Percentiles rank a stretch among this genome's conserved stretches.
Evolutionary conservation across 2,113 vertebrate species (phyloP).

Genomic region (Perccottus glenii): DNA sequence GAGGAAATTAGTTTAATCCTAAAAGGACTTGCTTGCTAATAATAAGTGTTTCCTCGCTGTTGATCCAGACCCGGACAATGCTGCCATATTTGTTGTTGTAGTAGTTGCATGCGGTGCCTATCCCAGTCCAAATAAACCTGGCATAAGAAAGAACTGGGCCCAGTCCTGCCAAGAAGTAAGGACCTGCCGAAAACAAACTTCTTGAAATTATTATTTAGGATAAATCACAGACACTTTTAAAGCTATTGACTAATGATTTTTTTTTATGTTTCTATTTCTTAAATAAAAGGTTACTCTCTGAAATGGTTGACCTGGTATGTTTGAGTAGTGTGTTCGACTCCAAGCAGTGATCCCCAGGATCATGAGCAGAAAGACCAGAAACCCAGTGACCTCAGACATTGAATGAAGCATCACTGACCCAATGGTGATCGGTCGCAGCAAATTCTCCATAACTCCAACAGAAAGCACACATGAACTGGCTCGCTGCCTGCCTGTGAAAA

Average conservation of each 20-base stretch:
- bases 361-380: slow-evolving; percentile 78
- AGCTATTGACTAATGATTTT: not conserved
- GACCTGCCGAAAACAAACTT: slow-evolving; percentile 78
- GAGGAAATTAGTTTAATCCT: not conserved
- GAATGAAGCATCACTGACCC: slow-evolving; percentile 47
- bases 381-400: slow-evolving; percentile 52
- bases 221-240: too few species aligned
- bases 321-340: slow-evolving; percentile 74
- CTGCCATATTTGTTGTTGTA: slow-evolving; percentile 93
- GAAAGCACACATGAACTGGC: slow-evolving; percentile 1
- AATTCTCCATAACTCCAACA: slow-evolving; percentile 62
- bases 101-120: slow-evolving; percentile 92
- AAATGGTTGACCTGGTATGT: slow-evolving; percentile 83
- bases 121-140: slow-evolving; percentile 91
- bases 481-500: not conserved
- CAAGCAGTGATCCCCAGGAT: slow-evolving; percentile 78
- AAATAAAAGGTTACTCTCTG: not conserved
- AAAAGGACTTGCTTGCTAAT: slow-evolving; percentile 86
- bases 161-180: slow-evolving; percentile 87
- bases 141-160: slow-evolving; percentile 88
- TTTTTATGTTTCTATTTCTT: not conserved
- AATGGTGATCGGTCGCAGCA: slow-evolving; percentile 71
- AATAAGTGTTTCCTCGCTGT: slow-evolving; percentile 92
- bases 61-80: slow-evolving; percentile 92
- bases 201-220: too few species aligned